A percentile compares a stretch with the other conserved stretches of the same genome.
Conservation (phyloP, 2,888 invertebrate species). For the Lasioglossum pauxillum region DNA sequence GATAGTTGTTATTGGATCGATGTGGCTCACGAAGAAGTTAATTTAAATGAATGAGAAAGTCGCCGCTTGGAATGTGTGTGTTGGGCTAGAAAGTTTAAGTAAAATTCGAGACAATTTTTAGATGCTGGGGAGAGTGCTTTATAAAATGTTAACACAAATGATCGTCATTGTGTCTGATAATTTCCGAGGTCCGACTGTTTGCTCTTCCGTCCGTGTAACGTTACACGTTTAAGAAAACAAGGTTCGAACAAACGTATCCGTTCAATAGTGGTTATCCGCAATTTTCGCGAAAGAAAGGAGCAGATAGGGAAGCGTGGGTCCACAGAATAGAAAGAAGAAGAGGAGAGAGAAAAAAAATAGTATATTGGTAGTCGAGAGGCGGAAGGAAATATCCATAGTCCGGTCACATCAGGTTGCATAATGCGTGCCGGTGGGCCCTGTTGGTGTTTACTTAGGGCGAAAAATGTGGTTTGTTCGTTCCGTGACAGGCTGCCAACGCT, state of each 20-base stretch:
- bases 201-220: background rate
- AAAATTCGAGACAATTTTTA: too few species aligned
- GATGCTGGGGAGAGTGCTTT: too few species aligned
- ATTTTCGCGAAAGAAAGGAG: constrained; percentile 3
- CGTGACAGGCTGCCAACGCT: constrained; percentile 39
- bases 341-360: constrained; percentile 8
- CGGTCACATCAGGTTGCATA: constrained; percentile 75
- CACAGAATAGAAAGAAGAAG: background rate
- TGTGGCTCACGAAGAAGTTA: too few species aligned
- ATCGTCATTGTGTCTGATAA: too few species aligned
- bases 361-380: constrained; percentile 32
- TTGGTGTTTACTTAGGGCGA: constrained; percentile 73
- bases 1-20: too few species aligned
- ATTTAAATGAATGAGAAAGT: too few species aligned
- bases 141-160: too few species aligned
- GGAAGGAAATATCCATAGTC: constrained; percentile 69
- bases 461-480: constrained; percentile 66
- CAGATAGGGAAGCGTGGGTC: background rate
- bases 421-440: constrained; percentile 59
- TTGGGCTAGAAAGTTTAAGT: too few species aligned
- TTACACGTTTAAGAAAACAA: background rate
- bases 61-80: too few species aligned
- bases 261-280: background rate
- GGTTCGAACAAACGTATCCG: background rate
- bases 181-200: too few species aligned